These are phyloP conservation scores for Therioaphis trifolii DNA, from an alignment of 2,888 invertebrate species.

Conservation along the genomic window DNA sequence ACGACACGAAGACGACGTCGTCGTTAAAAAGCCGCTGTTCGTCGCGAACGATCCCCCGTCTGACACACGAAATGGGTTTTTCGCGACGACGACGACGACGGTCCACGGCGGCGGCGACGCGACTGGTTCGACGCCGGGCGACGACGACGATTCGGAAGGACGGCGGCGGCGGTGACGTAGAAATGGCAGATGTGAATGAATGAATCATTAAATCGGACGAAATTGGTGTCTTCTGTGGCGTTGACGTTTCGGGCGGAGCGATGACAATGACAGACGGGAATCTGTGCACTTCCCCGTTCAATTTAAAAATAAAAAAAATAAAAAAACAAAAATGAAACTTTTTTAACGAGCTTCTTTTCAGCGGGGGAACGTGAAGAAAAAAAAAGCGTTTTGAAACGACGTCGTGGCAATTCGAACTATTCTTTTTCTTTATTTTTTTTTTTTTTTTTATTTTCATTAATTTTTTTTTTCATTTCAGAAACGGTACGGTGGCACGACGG, in stretches of 20 bases:
- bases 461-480: slow-evolving; percentile 49
- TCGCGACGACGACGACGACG: no score
- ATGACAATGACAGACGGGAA: slow-evolving; percentile 61
- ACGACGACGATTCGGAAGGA: slow-evolving; percentile 1
- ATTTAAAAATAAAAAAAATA: slow-evolving; percentile 58
- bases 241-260: slow-evolving; percentile 54
- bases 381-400: slow-evolving; percentile 45
- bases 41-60: no score
- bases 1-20: neutral
- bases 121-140: no score
- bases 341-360: slow-evolving; percentile 62
- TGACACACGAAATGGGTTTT: no score
- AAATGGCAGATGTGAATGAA: slow-evolving; percentile 48
- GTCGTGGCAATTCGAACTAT: slow-evolving; percentile 57
- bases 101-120: no score
- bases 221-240: slow-evolving; percentile 61
- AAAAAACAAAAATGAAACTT: no score
- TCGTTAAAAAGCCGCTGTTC: neutral
- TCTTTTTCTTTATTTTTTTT: slow-evolving; percentile 1
- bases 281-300: slow-evolving; percentile 56
- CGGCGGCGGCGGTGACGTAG: slow-evolving; percentile 1
- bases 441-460: no score
- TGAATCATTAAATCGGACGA: slow-evolving; percentile 61
- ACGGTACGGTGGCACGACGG: slow-evolving; percentile 33
- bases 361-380: slow-evolving; percentile 19